phyloP scores from a whole-genome alignment of 2,888 invertebrate species.

The Drosophila subquinaria region DNA sequence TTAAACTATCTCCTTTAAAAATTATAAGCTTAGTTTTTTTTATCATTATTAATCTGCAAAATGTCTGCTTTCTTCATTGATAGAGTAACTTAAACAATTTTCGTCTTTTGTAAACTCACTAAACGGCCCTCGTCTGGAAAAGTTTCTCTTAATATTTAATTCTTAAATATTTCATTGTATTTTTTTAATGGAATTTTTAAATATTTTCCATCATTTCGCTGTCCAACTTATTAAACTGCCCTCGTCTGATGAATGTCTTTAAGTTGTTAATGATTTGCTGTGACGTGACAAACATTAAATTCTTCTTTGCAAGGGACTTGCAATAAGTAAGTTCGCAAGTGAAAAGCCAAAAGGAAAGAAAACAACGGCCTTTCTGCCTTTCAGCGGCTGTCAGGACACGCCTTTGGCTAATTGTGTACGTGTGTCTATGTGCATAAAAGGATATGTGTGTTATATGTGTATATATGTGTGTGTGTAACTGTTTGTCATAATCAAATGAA shows the following conservation, averaged over 20 bases:
- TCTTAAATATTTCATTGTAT: neutral
- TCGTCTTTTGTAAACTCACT: neutral
- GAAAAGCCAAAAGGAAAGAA: conserved; percentile 20
- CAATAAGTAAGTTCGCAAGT: conserved; percentile 9
- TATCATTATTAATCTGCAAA: too few species aligned
- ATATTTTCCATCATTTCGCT: neutral
- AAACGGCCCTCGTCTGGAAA: neutral
- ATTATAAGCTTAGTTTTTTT: too few species aligned
- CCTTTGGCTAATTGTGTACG: conserved; percentile 69
- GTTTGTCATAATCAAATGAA: conserved; percentile 78
- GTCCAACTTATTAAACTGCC: conserved; percentile 3
- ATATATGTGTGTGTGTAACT: conserved; percentile 24
- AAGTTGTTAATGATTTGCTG: conserved; percentile 36
- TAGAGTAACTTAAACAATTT: too few species aligned
- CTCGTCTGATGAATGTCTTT: conserved; percentile 5
- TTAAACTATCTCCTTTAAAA: too few species aligned
- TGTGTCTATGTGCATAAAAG: conserved; percentile 21
- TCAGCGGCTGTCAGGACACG: conserved; percentile 62
- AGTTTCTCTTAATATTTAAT: neutral
- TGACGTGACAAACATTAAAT: conserved; percentile 41
- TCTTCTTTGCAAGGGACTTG: conserved; percentile 9
- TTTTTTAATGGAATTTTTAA: neutral
- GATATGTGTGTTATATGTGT: conserved; percentile 9
- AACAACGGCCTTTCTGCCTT: conserved; percentile 51
- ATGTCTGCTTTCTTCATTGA: too few species aligned